Base-by-base conservation (phyloP, 1,140 invertebrate genomes). In the Cherax destructor region DNA sequence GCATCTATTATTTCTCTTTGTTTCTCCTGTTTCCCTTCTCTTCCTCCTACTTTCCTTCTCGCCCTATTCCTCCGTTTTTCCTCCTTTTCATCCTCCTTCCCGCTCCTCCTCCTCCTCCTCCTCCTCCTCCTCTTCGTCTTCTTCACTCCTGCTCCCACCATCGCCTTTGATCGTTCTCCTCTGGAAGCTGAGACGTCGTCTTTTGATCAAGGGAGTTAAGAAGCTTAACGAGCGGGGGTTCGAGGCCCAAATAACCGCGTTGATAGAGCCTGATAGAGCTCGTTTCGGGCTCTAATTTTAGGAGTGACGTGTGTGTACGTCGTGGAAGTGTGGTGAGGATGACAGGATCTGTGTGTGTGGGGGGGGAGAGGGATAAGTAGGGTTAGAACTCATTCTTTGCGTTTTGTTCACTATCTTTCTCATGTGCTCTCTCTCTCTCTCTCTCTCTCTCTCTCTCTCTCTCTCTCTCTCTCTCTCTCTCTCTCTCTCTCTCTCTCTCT, bases 231-330 rank as follows among this genome's bases (percentile, higher is more conserved):
- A 74, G 69, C n/a, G 69, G 21, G 69, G 69, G 6, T 16, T 18
- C 21, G 16, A 18, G 69, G 24, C 69, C 69, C 65, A 74, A 74
- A 74, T 74, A 74, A 30, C 69, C 69, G 9, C 69, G n/a, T 74
- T 30, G 69, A 74, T 74, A 74, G 24, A 74, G 69, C 69, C n/a
- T 74, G 69, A 74, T 74, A 74, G 69, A 74, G 69, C 69, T 74
- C 69, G 24, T 74, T 30, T 74, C 69, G 69, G 16, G 69, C 24
- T 74, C 69, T 74, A 74, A 74, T 74, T 74, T 74, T n/a, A 74
- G 69, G 69, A 74, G 65, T 69, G 65, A 69, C 65, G 2, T 69
- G 65, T 69, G 65, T 56, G 30, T 41, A 41, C 30, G 30, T 41
- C 30, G 30, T 41, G 30, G 30, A 41, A 41, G 30, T 41, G 30